phyloP scores from a whole-genome alignment of 2,113 vertebrate genomes.

The Podarcis muralis region DNA sequence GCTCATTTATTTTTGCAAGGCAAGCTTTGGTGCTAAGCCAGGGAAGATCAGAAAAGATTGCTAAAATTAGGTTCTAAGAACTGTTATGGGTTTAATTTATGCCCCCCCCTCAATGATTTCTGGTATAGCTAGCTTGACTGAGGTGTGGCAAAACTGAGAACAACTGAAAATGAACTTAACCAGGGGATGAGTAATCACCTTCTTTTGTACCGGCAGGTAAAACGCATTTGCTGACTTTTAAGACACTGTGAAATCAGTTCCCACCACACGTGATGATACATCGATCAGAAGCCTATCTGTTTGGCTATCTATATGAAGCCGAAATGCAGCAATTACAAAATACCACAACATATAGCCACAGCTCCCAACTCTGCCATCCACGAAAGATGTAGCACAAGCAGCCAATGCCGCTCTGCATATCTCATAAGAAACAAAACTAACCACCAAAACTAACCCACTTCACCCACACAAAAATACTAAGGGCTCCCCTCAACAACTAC shows the following conservation, averaged over 20 bases:
- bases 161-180: no score
- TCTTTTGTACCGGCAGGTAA: background rate
- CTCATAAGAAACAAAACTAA: background rate
- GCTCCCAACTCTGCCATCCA: background rate
- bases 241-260: background rate
- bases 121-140: no score
- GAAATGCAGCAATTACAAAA: background rate
- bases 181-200: background rate
- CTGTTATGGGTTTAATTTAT: no score
- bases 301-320: background rate
- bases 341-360: background rate
- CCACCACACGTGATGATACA: background rate
- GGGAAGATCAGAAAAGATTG: background rate
- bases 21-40: background rate
- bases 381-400: background rate
- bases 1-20: background rate
- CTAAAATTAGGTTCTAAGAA: background rate
- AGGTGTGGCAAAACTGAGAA: background rate
- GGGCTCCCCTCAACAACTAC: no score
- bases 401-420: background rate
- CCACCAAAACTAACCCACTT: background rate
- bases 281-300: background rate
- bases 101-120: background rate
- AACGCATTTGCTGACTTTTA: background rate
- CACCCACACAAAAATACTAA: background rate